Percentiles rank a stretch among this genome's conserved stretches.
phyloP scores from a whole-genome alignment of 2,113 vertebrate genomes.

The Oryzias curvinotus region DNA sequence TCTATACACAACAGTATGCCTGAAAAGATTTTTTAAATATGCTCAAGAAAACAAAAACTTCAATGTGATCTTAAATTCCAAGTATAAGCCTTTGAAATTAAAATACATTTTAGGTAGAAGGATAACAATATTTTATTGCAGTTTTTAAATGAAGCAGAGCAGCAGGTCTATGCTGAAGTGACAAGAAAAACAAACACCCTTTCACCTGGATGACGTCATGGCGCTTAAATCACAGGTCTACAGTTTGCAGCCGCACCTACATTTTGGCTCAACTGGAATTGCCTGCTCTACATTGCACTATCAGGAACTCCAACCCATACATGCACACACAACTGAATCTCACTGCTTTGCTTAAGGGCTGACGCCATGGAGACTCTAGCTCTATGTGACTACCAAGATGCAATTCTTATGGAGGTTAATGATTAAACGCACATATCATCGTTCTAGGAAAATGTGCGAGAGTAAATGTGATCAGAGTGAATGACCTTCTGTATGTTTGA shows the following conservation, averaged over 20 bases:
- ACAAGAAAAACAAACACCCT: slow-evolving; percentile 32
- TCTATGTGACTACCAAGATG: not conserved
- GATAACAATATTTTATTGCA: too few species aligned
- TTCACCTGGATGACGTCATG: slow-evolving; percentile 64
- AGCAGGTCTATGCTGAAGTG: not conserved
- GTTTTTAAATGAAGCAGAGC: not conserved
- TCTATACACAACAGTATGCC: too few species aligned
- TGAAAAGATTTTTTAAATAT: too few species aligned
- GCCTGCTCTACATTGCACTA: slow-evolving; percentile 63
- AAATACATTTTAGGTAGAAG: too few species aligned
- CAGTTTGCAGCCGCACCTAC: slow-evolving; percentile 66
- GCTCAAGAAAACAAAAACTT: too few species aligned
- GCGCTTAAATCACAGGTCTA: slow-evolving; percentile 47
- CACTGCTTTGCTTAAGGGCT: slow-evolving; percentile 25
- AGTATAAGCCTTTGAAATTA: too few species aligned
- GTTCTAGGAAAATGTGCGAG: slow-evolving; percentile 3
- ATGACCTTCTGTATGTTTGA: slow-evolving; percentile 12
- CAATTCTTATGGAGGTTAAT: slow-evolving; percentile 16
- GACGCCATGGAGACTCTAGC: not conserved
- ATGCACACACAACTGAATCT: slow-evolving; percentile 8
- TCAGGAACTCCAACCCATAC: slow-evolving; percentile 15
- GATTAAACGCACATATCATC: not conserved
- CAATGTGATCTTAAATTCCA: too few species aligned
- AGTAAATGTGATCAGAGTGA: slow-evolving; percentile 26
- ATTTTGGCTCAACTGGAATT: slow-evolving; percentile 67